Percentiles rank a stretch among this genome's conserved stretches.
Conservation (phyloP, 2,888 invertebrate species). For the Micoletzkya japonica region DNA sequence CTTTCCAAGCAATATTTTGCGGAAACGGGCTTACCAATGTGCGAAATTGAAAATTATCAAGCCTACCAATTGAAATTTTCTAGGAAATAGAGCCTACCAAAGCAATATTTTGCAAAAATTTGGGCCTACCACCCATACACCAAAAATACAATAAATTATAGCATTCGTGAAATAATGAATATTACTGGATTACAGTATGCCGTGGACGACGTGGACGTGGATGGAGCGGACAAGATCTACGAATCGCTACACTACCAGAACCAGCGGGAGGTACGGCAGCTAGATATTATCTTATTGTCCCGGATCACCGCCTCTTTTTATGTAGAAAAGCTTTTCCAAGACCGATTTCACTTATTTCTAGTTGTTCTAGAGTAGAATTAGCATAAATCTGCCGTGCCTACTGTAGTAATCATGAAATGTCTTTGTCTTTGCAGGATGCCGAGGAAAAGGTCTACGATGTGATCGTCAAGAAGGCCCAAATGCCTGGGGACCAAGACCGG, state of each 20-base stretch:
- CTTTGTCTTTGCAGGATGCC: conserved; percentile 26
- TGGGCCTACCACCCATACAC: too few species aligned
- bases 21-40: too few species aligned
- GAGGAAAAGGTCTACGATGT: conserved; percentile 34
- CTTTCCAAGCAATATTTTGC: too few species aligned
- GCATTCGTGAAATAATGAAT: too few species aligned
- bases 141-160: too few species aligned
- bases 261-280: conserved; percentile 12
- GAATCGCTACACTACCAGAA: conserved; percentile 40
- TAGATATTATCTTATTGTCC: neutral
- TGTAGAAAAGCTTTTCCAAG: neutral
- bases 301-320: neutral
- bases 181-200: conserved; percentile 2
- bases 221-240: conserved; percentile 42
- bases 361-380: too few species aligned
- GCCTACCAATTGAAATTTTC: too few species aligned
- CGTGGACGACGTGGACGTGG: conserved; percentile 29
- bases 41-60: too few species aligned
- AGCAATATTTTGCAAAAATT: too few species aligned
- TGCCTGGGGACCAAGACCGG: neutral
- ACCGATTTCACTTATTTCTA: neutral
- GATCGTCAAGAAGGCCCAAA: conserved; percentile 25
- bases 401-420: too few species aligned
- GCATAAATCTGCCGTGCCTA: too few species aligned
- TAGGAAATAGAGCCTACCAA: too few species aligned